These are phyloP conservation scores for Lasius fuliginosus DNA, from an alignment of 2,888 invertebrate genomes.

Conservation along the genomic window DNA sequence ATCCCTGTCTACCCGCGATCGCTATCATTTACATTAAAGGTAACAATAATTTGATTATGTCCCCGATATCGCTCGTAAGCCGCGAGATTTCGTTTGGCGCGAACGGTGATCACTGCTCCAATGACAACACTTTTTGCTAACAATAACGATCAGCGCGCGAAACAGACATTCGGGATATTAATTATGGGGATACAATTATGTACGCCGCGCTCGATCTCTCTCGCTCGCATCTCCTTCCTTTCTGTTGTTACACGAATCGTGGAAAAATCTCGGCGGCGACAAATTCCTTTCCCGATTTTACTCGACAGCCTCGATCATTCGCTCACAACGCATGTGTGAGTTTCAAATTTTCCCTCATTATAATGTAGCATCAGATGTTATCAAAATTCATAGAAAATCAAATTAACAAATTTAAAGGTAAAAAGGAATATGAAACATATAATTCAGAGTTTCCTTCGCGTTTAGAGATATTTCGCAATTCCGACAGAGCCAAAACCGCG, in stretches of 20 bases:
- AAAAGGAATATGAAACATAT: not conserved
- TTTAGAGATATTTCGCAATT: not conserved
- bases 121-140: not conserved
- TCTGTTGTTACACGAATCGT: conserved; percentile 35
- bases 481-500: not conserved
- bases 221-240: not conserved
- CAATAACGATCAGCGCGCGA: not conserved
- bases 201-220: conserved; percentile 18
- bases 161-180: conserved; percentile 22
- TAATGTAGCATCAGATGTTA: not conserved
- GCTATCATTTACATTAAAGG: conserved; percentile 21
- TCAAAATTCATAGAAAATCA: not conserved
- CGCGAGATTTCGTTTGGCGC: not conserved
- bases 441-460: not conserved
- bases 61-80: not conserved
- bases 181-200: conserved; percentile 14
- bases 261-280: conserved; percentile 19
- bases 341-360: not conserved
- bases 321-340: not conserved
- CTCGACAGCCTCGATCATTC: conserved; percentile 36
- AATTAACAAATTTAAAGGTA: not conserved
- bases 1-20: conserved; percentile 21
- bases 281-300: conserved; percentile 23
- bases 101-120: not conserved
- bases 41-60: conserved; percentile 33